Evolutionary conservation across 2,113 vertebrate genomes (phyloP), one percentile per base, ranked within the genome.

Genomic region (Desmodus rotundus): DNA sequence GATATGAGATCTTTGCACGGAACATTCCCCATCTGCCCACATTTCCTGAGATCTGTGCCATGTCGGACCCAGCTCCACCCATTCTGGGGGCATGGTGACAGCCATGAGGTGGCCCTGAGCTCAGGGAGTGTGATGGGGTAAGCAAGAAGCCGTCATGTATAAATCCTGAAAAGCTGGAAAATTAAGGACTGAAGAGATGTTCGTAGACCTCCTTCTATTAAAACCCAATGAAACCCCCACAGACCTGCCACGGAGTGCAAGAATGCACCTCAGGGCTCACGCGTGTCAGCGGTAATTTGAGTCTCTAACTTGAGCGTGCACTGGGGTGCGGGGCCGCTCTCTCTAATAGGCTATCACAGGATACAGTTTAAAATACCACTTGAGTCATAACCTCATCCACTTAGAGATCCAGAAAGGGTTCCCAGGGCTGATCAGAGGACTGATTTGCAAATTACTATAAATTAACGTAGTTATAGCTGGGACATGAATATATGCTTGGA

Each of bases 391-490:
- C 97, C 97, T 96, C 97, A 97, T 96, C 97, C 95, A 97, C 96
- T 97, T 80, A 96, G 96, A 97, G 91, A 96, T 88, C 96, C 84
- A 94, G 97, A 97, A 98, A 97, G 96, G 89, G 96, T 95, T 97
- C 84, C 95, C 95, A 96, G 78, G 80, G 96, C 95, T 96, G 95
- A 98, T 97, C 96, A 95, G 97, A 96, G 96, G 92, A 84, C 97
- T 97, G 97, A 97, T 97, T 97, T 97, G 97, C 97, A 98, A 98
- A 98, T 97, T 97, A 96, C 97, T 97, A 94, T 96, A 97, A 97
- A 98, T 98, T 97, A 98, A 94, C 61, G 87, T 92, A 82, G 96
- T 97, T 96, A 97, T 78, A 96, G 96, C 95, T 41, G 97, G 94
- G 95, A 96, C 93, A 81, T 95, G 97, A 96, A 96, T 96, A 95